Percentiles rank a stretch among this genome's conserved stretches.
Conservation (phyloP, 2,888 invertebrate genomes). For the Drosophila neotestacea region DNA sequence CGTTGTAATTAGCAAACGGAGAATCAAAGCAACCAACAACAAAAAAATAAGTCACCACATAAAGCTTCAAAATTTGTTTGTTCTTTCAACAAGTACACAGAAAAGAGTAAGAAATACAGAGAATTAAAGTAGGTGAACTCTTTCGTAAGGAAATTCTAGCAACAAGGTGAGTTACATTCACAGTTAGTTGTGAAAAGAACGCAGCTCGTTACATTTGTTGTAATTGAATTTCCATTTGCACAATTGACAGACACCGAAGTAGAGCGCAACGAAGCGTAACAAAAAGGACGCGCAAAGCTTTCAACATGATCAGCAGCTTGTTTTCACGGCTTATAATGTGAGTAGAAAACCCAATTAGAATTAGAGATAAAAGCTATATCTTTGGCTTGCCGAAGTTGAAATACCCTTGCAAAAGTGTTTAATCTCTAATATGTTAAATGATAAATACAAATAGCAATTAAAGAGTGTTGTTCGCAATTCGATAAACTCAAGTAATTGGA, state of each 20-base stretch:
- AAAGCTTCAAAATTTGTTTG: slow-evolving; percentile 25
- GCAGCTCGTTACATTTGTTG: slow-evolving; percentile 27
- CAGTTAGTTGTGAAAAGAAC: slow-evolving; percentile 18
- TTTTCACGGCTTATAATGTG: slow-evolving; percentile 84
- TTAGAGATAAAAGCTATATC: not conserved
- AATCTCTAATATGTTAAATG: not conserved
- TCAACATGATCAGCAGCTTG: slow-evolving; percentile 84
- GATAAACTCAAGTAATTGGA: not conserved
- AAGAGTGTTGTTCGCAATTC: not conserved
- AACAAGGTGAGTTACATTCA: slow-evolving; percentile 32
- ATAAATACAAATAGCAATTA: not conserved
- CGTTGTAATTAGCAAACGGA: slow-evolving; percentile 36
- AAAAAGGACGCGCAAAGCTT: slow-evolving; percentile 47
- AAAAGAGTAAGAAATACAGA: slow-evolving; percentile 13
- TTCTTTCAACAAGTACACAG: slow-evolving; percentile 14
- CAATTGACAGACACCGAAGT: slow-evolving; percentile 5
- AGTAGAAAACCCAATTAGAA: slow-evolving; percentile 65
- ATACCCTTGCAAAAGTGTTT: slow-evolving; percentile 37
- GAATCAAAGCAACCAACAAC: slow-evolving; percentile 42
- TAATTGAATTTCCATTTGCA: slow-evolving; percentile 50
- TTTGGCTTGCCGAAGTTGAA: slow-evolving; percentile 27
- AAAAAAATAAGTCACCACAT: slow-evolving; percentile 11
- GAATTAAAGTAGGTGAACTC: slow-evolving; percentile 6
- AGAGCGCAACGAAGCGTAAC: slow-evolving; percentile 10
- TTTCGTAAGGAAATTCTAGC: slow-evolving; percentile 28